A percentile compares a stretch with the other conserved stretches of the same genome.
Conservation (phyloP, 2,888 invertebrate genomes). For the Melipona bicolor region DNA sequence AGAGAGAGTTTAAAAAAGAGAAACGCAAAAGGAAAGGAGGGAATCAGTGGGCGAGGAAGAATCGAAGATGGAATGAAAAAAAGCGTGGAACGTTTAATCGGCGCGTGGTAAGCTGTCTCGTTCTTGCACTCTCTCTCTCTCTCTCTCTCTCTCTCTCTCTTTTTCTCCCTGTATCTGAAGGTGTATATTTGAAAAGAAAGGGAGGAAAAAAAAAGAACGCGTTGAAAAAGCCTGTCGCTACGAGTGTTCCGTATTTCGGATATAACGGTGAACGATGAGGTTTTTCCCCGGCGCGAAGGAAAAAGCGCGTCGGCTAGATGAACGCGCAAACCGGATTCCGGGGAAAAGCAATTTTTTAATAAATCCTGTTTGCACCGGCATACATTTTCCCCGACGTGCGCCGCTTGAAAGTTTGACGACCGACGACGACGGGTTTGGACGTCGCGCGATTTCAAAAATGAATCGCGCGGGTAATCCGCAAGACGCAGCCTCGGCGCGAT, state of each 20-base stretch:
- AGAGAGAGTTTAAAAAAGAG: slow-evolving; percentile 4
- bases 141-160: neutral
- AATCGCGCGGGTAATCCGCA: slow-evolving; percentile 13
- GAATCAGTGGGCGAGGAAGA: slow-evolving; percentile 43
- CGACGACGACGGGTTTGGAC: neutral
- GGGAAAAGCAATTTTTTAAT: slow-evolving; percentile 65
- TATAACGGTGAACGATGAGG: slow-evolving; percentile 66
- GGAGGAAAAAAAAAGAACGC: slow-evolving; percentile 21
- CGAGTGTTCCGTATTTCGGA: slow-evolving; percentile 61
- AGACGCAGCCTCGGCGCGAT: neutral
- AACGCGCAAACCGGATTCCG: slow-evolving; percentile 49
- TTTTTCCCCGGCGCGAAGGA: slow-evolving; percentile 51
- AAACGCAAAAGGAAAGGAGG: slow-evolving; percentile 8
- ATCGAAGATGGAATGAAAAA: slow-evolving; percentile 41
- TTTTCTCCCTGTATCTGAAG: neutral
- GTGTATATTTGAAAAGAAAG: slow-evolving; percentile 43
- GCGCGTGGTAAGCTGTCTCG: slow-evolving; percentile 29
- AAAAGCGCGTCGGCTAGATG: slow-evolving; percentile 37
- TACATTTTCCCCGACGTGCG: slow-evolving; percentile 54
- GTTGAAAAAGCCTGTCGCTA: slow-evolving; percentile 69
- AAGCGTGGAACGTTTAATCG: slow-evolving; percentile 69
- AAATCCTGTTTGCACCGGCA: slow-evolving; percentile 61
- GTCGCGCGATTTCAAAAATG: slow-evolving; percentile 28
- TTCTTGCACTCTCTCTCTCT: neutral
- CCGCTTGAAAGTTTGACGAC: slow-evolving; percentile 54